Evolutionary conservation across 1,140 invertebrate genomes (phyloP).

Genomic region (Rhyzopertha dominica): DNA sequence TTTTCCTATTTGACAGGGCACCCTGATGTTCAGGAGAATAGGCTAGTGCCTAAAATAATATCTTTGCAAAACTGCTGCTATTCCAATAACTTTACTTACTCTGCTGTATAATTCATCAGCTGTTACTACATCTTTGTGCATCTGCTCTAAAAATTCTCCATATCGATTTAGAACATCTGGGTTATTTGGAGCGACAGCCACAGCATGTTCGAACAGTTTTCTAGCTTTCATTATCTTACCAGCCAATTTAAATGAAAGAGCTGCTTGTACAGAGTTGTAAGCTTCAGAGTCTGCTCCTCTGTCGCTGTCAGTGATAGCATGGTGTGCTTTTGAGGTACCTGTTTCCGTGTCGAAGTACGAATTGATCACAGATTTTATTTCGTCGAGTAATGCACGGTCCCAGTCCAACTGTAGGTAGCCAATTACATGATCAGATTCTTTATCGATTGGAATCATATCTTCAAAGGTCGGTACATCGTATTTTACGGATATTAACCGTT

Average conservation of each 20-base stretch:
- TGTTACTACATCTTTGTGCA: conserved; percentile 76
- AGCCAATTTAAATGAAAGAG: conserved; percentile 72
- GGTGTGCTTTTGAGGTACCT: neutral
- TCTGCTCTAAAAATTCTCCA: conserved; percentile 89
- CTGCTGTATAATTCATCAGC: conserved; percentile 85
- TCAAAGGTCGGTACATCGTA: conserved; percentile 36
- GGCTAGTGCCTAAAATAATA: conserved; percentile 59
- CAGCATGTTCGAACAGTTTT: conserved; percentile 85
- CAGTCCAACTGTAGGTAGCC: neutral
- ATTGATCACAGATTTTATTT: conserved; percentile 1
- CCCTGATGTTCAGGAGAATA: conserved; percentile 76
- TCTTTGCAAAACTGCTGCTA: neutral
- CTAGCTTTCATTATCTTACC: conserved; percentile 83
- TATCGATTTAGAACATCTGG: conserved; percentile 89
- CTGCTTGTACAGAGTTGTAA: conserved; percentile 73
- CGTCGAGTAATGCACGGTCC: neutral
- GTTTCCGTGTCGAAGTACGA: conserved; percentile 1
- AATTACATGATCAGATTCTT: conserved; percentile 11
- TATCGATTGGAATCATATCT: conserved; percentile 37
- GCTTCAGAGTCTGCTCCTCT: conserved; percentile 60
- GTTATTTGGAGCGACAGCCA: conserved; percentile 83
- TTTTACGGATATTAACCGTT: conserved; percentile 26
- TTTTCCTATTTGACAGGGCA: conserved; percentile 74
- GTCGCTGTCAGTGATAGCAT: conserved; percentile 8
- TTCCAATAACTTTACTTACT: conserved; percentile 18